phyloP scores from a whole-genome alignment of 2,888 invertebrate genomes.

The Strigamia transsilvanica region DNA sequence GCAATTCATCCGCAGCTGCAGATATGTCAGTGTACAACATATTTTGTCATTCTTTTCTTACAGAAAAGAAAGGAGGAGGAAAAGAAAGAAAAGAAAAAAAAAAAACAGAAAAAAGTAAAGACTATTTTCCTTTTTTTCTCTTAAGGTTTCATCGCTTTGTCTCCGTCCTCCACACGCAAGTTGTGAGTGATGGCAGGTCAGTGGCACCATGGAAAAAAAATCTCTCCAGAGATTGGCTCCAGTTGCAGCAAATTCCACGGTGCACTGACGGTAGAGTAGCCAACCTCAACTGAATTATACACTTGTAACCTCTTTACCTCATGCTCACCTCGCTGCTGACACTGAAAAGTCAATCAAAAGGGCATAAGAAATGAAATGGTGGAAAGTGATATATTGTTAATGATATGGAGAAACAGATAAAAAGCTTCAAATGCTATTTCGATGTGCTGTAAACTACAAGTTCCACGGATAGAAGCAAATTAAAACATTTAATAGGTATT shows the following conservation, averaged over 20 bases:
- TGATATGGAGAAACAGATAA: constrained; percentile 12
- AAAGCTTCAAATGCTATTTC: neutral
- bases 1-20: constrained; percentile 13
- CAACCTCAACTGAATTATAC: constrained; percentile 30
- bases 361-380: constrained; percentile 15
- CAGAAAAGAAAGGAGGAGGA: neutral
- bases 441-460: neutral
- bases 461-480: too few species aligned
- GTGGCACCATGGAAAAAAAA: constrained; percentile 6
- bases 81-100: neutral
- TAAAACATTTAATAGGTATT: too few species aligned
- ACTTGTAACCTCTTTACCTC: constrained; percentile 20
- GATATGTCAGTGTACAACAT: constrained; percentile 2
- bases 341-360: constrained; percentile 30
- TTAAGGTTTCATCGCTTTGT: constrained; percentile 26
- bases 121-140: constrained; percentile 18
- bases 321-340: neutral
- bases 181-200: constrained; percentile 30
- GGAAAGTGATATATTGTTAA: constrained; percentile 22
- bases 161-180: constrained; percentile 30
- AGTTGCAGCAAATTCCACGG: constrained; percentile 30
- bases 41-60: constrained; percentile 25
- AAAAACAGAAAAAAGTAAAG: neutral
- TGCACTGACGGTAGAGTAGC: constrained; percentile 25
- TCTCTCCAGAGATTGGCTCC: constrained; percentile 21